A percentile compares a stretch with the other conserved stretches of the same genome.
These are phyloP conservation scores for Mesoligia furuncula DNA, from an alignment of 2,888 invertebrate genomes.

Conservation along the genomic window DNA sequence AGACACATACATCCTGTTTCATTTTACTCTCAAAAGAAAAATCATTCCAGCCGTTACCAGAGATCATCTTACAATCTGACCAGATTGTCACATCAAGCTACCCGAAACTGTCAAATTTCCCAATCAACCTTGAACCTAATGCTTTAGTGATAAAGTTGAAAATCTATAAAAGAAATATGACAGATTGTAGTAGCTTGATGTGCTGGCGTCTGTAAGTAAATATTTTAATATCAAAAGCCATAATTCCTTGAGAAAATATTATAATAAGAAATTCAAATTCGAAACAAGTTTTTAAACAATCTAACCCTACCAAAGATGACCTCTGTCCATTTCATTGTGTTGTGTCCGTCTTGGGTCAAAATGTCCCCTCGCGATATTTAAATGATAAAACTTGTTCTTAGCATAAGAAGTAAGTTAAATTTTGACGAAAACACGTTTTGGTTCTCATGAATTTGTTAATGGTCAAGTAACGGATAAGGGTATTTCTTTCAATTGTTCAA, in stretches of 20 bases:
- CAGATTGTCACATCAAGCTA: too few species aligned
- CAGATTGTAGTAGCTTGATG: too few species aligned
- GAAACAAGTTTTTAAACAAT: slow-evolving; percentile 29
- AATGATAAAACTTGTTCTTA: slow-evolving; percentile 60
- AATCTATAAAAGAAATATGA: too few species aligned
- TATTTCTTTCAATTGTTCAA: neutral
- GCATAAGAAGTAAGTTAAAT: slow-evolving; percentile 26
- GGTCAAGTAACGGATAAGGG: slow-evolving; percentile 19
- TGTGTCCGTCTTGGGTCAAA: slow-evolving; percentile 43
- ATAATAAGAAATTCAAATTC: slow-evolving; percentile 40
- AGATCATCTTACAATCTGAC: neutral
- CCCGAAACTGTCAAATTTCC: too few species aligned
- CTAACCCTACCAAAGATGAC: slow-evolving; percentile 72
- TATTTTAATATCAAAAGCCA: neutral
- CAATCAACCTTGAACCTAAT: too few species aligned
- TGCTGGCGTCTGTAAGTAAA: neutral
- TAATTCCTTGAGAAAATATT: slow-evolving; percentile 15
- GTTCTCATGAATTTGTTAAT: slow-evolving; percentile 52
- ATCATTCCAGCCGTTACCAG: neutral
- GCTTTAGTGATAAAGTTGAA: too few species aligned
- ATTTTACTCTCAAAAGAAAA: neutral
- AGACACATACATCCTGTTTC: neutral
- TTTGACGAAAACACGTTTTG: slow-evolving; percentile 52
- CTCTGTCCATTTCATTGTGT: slow-evolving; percentile 69
- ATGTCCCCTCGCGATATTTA: slow-evolving; percentile 54